Evolutionary conservation across 1,140 invertebrate species (phyloP).

Genomic region (Olivierus martensii): DNA sequence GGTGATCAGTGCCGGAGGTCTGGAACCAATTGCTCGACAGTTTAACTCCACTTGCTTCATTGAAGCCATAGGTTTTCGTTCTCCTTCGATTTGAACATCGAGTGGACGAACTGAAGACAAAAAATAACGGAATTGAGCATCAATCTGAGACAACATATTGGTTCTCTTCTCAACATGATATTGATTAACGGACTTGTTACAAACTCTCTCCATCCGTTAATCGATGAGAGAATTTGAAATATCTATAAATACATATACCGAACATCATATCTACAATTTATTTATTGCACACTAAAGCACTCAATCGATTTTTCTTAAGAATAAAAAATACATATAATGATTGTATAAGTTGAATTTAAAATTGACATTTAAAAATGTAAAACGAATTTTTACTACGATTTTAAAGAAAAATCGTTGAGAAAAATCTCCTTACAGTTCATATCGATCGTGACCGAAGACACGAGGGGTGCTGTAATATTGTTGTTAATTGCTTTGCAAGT

Average conservation of each 20-base stretch:
- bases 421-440: conserved; percentile 65
- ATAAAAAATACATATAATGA: no score
- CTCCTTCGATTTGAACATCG: conserved; percentile 58
- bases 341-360: no score
- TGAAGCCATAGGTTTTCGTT: conserved; percentile 66
- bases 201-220: no score
- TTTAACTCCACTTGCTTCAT: conserved; percentile 63
- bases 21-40: conserved; percentile 66
- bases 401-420: neutral
- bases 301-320: no score
- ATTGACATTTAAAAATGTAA: conserved; percentile 8
- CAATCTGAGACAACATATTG: no score
- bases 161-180: no score
- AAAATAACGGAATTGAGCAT: conserved; percentile 16
- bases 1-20: conserved; percentile 65
- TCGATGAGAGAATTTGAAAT: no score
- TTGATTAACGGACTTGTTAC: no score
- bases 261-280: no score
- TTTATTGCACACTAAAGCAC: no score
- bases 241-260: no score
- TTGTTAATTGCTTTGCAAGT: conserved; percentile 78
- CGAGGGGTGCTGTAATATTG: conserved; percentile 53
- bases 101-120: conserved; percentile 64
- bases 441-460: conserved; percentile 64
- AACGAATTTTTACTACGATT: no score